Evolutionary conservation across 2,888 invertebrate genomes (phyloP).

Genomic region (Ophion ellenae): DNA sequence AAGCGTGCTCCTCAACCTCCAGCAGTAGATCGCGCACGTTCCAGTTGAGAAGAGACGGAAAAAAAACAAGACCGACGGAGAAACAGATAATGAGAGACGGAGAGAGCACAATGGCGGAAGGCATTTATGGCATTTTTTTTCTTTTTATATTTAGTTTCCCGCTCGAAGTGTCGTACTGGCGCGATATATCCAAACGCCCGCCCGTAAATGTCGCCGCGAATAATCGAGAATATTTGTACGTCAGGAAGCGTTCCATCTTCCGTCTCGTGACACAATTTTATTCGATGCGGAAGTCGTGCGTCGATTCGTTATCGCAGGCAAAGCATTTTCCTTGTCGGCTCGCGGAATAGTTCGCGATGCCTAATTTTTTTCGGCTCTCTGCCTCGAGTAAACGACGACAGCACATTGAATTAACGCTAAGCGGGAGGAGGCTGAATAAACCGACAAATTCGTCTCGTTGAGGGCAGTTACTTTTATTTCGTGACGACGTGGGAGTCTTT

Average conservation of each 20-base stretch:
- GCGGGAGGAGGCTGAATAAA: slow-evolving; percentile 7
- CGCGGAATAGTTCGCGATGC: slow-evolving; percentile 19
- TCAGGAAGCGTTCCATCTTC: neutral
- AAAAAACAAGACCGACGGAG: neutral
- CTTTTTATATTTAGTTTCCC: slow-evolving; percentile 3
- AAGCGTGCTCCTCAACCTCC: slow-evolving; percentile 92
- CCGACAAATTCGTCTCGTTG: slow-evolving; percentile 24
- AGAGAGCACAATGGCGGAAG: neutral
- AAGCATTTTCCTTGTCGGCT: slow-evolving; percentile 66
- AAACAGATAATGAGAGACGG: neutral
- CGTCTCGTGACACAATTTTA: neutral
- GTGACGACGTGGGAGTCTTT: neutral
- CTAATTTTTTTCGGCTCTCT: slow-evolving; percentile 59
- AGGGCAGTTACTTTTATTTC: slow-evolving; percentile 10
- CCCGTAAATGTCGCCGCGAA: neutral
- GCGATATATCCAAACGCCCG: neutral
- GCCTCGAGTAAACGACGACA: slow-evolving; percentile 52
- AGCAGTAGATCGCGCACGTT: slow-evolving; percentile 80
- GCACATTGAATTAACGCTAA: neutral
- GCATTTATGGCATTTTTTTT: slow-evolving; percentile 18
- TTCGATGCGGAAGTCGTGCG: neutral
- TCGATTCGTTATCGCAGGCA: slow-evolving; percentile 51
- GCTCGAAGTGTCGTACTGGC: neutral
- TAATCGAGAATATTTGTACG: neutral
- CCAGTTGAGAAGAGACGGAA: neutral